A percentile compares a stretch with the other conserved stretches of the same genome.
These are phyloP conservation scores for Leucophenga montana DNA, from an alignment of 2,888 invertebrate genomes.

Conservation along the genomic window DNA sequence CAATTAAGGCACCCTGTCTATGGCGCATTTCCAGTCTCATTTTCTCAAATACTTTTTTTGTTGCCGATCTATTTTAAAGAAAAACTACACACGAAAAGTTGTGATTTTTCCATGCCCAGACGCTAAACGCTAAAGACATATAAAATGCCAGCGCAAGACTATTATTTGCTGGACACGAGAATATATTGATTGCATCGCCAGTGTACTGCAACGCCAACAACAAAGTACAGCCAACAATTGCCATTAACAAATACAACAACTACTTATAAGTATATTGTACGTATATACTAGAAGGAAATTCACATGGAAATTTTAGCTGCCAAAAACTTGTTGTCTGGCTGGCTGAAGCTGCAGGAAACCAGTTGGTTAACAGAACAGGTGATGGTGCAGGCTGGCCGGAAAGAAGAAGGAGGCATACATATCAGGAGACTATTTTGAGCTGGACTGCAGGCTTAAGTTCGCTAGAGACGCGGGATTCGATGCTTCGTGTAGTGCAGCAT, in stretches of 20 bases:
- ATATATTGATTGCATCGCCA: slow-evolving; percentile 69
- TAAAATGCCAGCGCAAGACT: slow-evolving; percentile 66
- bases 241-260: slow-evolving; percentile 39
- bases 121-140: slow-evolving; percentile 42
- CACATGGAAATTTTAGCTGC: slow-evolving; percentile 40
- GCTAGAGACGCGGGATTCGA: slow-evolving; percentile 8
- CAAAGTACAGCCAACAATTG: slow-evolving; percentile 31
- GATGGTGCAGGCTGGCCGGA: too few species aligned
- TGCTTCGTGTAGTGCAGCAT: slow-evolving; percentile 68
- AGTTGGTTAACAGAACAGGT: too few species aligned
- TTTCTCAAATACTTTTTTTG: slow-evolving; percentile 43
- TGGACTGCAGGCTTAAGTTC: too few species aligned
- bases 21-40: slow-evolving; percentile 22
- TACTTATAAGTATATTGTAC: slow-evolving; percentile 32
- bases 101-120: slow-evolving; percentile 33
- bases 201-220: slow-evolving; percentile 41
- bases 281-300: slow-evolving; percentile 44
- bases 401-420: too few species aligned
- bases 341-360: not conserved
- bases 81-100: slow-evolving; percentile 53
- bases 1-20: slow-evolving; percentile 44
- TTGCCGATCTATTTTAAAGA: slow-evolving; percentile 50
- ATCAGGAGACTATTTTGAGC: too few species aligned
- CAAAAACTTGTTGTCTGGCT: slow-evolving; percentile 24
- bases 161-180: slow-evolving; percentile 72